phyloP scores from a whole-genome alignment of 2,888 invertebrate species.

The Prenolepis imparis region DNA sequence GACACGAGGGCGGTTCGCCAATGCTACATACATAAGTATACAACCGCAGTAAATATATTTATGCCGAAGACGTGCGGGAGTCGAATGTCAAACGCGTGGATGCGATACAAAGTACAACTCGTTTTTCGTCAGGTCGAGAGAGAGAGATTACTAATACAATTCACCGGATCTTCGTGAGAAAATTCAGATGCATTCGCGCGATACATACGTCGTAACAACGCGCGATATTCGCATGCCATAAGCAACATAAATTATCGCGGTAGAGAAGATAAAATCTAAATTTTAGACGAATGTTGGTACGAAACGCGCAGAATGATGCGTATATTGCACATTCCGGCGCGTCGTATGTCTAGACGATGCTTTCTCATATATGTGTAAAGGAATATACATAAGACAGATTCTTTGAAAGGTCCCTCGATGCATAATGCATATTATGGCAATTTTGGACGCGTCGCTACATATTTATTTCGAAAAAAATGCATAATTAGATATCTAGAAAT shows the following conservation, averaged over 20 bases:
- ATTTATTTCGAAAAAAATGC: neutral
- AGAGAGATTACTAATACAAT: conserved; percentile 1
- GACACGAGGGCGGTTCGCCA: neutral
- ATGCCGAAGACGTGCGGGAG: conserved; percentile 40
- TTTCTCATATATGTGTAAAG: conserved; percentile 8
- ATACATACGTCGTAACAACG: conserved; percentile 18
- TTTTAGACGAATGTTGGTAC: conserved; percentile 20
- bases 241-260: conserved; percentile 6
- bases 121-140: conserved; percentile 50
- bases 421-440: neutral
- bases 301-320: neutral
- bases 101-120: conserved; percentile 45
- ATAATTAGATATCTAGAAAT: neutral
- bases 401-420: neutral
- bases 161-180: conserved; percentile 34
- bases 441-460: too few species aligned
- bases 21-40: neutral
- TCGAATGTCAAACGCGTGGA: conserved; percentile 24
- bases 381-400: neutral
- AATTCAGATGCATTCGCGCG: conserved; percentile 22
- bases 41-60: conserved; percentile 1
- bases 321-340: conserved; percentile 19
- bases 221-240: conserved; percentile 9
- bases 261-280: conserved; percentile 36
- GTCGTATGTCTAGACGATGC: conserved; percentile 7